Evolutionary conservation across 2,113 vertebrate genomes (phyloP).

Genomic region (Ramphastos sulfuratus): DNA sequence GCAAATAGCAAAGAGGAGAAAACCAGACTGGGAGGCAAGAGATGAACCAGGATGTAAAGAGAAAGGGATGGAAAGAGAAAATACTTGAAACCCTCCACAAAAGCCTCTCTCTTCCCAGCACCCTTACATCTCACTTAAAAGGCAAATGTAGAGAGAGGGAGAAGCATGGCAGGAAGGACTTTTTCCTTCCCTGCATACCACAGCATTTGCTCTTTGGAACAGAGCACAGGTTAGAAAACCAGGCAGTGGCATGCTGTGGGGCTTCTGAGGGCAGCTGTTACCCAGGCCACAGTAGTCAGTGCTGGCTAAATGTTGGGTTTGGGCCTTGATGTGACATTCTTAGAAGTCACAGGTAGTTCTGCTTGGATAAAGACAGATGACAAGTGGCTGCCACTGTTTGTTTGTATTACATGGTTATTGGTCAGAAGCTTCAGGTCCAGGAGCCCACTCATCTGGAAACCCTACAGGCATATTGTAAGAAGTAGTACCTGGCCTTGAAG

Average conservation of each 20-base stretch:
- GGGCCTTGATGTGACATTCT: background rate
- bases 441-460: background rate
- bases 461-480: background rate
- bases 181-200: background rate
- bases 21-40: slow-evolving; percentile 43
- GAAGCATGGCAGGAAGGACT: background rate
- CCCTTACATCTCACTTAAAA: background rate
- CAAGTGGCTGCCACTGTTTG: background rate
- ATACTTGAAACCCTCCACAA: background rate
- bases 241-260: background rate
- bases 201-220: background rate
- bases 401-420: background rate
- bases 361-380: background rate
- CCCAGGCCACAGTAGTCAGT: background rate
- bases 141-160: background rate
- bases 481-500: background rate
- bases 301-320: background rate
- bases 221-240: background rate
- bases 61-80: background rate
- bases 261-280: background rate
- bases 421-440: background rate
- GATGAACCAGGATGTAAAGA: slow-evolving; percentile 25
- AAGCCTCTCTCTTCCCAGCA: background rate
- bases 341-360: background rate
- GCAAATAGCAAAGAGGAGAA: slow-evolving; percentile 35